Base-by-base conservation (phyloP, 1,140 invertebrate species). In the Aphelinus atriplicis region DNA sequence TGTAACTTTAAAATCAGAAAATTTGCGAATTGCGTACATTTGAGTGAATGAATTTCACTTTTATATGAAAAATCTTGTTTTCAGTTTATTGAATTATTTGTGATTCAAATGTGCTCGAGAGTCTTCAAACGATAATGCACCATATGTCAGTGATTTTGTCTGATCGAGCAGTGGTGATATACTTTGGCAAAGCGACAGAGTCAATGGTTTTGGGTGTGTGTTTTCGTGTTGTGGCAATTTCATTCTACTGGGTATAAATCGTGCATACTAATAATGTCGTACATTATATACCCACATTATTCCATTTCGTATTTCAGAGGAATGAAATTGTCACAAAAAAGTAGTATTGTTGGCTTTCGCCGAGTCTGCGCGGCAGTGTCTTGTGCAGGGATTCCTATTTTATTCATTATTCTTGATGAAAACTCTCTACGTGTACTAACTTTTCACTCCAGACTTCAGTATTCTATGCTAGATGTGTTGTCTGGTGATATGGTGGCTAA, bases 401-500 rank as follows among this genome's bases (percentile, higher is more conserved):
- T 26, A 26, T 26, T 58, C n/a, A 47, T 66, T 69, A 62, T 60
- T 53, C 73, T 75, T 75, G 60, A 75, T 55, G n/a, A 56, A 66
- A 66, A 64, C 43, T 42, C 43, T 63, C 65, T 57, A 65, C 62
- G 76, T 78, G 75, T 78, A 82, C 81, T 82, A 83, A 81, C 81
- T 82, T 76, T 78, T 73, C 80, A 71, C 76, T 78, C 76, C 74
- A 77, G 76, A 81, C 77, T 62, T 71, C 74, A 75, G 72, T 80
- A 78, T 75, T 65, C 69, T 79, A 77, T 83, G 80, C 82, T 83
- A 78, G 75, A 80, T 84, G 81, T 84, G 79, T 84, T 83, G 80
- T 84, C 79, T 85, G 83, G 81, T 83, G 61, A 82, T 82, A 79
- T 84, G 82, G 81, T 79, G 79, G 82, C 83, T 85, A 85, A 85